Evolutionary conservation across 2,797 vertebrate genomes (phyloP), one percentile per base, ranked within the genome.

Genomic region (Eulemur albifrons): DNA sequence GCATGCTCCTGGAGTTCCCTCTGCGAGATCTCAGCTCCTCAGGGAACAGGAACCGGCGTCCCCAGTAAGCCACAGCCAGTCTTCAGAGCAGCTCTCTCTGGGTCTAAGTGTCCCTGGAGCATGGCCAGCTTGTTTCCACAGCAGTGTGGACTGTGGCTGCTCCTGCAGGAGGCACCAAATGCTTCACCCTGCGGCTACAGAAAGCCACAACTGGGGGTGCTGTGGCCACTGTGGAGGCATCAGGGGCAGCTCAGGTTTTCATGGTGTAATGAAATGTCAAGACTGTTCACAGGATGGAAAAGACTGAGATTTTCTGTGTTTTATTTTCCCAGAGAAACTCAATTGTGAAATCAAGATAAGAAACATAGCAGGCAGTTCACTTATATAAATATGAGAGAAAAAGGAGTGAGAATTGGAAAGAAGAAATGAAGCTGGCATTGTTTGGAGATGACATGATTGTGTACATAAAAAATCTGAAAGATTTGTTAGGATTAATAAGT

Each of bases 401-500:
- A 70, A 59, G 4, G 10, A 38, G 38, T 75, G 69, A 75, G 61
- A 84, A 70, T 61, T 61, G 3, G 32, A 81, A 85, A 35, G 17
- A 93, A 91, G 61, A 70, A 63, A 76, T 52, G 88, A 90, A 94
- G 50, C 12, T 45, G 54, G 7, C 43, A 38, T 48, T 87, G 23
- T 88, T 69, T 94, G 59, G 20, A 90, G 43, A 30, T 85, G 82
- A 54, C 52, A 50, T 18, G 76, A 48, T 40, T 75, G 1, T 92
- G 1, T 87, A 48, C 8, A 15, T 38, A 80, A 40, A 65, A 65
- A 82, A 48, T 73, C 63, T 45, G 17, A 67, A 72, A 88, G 54
- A n/a, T 59, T 84, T 88, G 13, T 80, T 72, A 69, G 61, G 90
- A 80, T 87, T 94, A 61, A 63, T 59, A 93, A 92, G 7, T 90